Conservation (phyloP, 1,140 invertebrate genomes). For the Tenebrio molitor region DNA sequence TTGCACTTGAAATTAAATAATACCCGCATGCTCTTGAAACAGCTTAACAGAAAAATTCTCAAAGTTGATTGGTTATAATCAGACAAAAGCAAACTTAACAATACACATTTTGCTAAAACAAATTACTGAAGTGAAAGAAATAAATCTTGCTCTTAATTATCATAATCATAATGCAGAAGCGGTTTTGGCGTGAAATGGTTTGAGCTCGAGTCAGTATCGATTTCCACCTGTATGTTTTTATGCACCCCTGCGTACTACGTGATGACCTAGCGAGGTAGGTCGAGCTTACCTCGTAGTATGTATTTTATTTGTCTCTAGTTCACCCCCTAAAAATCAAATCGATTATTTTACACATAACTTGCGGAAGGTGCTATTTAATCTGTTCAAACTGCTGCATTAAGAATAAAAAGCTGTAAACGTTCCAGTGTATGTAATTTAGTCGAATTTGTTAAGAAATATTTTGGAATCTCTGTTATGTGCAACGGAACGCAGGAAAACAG, state of each 20-base stretch:
- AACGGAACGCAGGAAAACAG: conserved; percentile 17
- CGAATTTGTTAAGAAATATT: not conserved
- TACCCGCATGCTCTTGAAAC: conserved; percentile 16
- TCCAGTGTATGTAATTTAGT: too few species aligned
- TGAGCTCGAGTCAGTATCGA: conserved; percentile 25
- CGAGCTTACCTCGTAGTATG: conserved; percentile 23
- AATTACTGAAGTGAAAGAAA: too few species aligned
- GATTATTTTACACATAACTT: too few species aligned
- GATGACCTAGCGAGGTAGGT: conserved; percentile 33
- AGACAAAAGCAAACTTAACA: not conserved
- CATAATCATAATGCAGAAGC: not conserved
- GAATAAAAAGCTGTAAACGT: too few species aligned
- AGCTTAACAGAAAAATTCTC: conserved; percentile 13
- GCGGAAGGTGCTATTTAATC: too few species aligned
- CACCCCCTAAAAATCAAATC: too few species aligned
- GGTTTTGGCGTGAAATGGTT: conserved; percentile 4
- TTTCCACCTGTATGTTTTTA: conserved; percentile 34
- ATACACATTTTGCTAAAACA: not conserved
- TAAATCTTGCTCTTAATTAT: not conserved
- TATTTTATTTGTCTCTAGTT: conserved; percentile 5
- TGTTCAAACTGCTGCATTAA: too few species aligned
- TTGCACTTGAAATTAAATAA: conserved; percentile 20
- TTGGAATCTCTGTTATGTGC: conserved; percentile 15
- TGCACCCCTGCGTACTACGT: conserved; percentile 37
- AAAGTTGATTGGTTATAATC: not conserved